Evolutionary conservation across 2,888 invertebrate species (phyloP), one percentile per base, ranked within the genome.

Genomic region (Phorcus lineatus): DNA sequence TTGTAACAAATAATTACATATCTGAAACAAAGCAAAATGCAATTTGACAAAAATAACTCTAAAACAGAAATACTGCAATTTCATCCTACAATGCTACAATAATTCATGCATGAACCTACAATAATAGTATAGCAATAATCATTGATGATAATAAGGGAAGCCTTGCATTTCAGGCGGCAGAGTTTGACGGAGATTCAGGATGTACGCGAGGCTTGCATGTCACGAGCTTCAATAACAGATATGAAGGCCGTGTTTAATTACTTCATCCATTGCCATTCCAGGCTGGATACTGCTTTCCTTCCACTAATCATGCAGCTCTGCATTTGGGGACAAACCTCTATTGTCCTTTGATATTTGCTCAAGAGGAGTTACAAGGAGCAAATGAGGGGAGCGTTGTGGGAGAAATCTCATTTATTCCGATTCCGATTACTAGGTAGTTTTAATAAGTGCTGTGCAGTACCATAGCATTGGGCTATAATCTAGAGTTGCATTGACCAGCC

Each of bases 381-480:
- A 16, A 28, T 4, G 62, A 28, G 62, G n/a, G 28, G 24, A 28
- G 24, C 16, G 28, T 62, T 62, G 62, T 62, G 28, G 62, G 24
- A 62, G 28, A 62, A 57, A 28, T 62, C 62, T 62, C 62, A 24
- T 62, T 62, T 62, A 62, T 28, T 62, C 62, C 24, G 62, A 62
- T 28, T 62, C 62, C 24, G 62, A 62, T 62, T 62, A 62, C 62
- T 62, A 62, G 62, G 62, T 62, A 62, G 62, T 62, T 62, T 62
- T 62, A 62, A 62, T 62, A 62, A 62, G 62, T 62, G 62, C 62
- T 16, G 28, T 24, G 24, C 28, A 62, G 62, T 62, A 62, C 62
- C 28, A 28, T 47, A 9, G 47, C 47, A 47, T 47, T 13, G 11
- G 11, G 47, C 47, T 47, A 47, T 47, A 47, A 47, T 47, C 47